Evolutionary conservation across 2,797 vertebrate genomes (phyloP).

Genomic region (Spinus olivaceus): DNA sequence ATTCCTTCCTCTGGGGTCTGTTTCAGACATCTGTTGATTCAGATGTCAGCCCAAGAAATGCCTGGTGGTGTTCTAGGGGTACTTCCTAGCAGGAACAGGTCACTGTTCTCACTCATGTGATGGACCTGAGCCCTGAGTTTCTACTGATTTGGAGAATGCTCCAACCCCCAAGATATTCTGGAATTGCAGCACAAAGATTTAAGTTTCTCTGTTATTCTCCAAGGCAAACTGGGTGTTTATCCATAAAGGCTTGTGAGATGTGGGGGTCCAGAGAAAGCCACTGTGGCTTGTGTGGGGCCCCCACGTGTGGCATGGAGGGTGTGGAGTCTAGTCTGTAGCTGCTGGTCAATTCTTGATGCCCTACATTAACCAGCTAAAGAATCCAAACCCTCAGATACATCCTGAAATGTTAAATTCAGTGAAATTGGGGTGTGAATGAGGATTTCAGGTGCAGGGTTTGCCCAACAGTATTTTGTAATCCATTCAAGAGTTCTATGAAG

Average conservation of each 20-base stretch:
- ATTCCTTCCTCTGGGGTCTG: background rate
- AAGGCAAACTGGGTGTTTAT: background rate
- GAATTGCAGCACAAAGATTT: background rate
- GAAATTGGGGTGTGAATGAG: background rate
- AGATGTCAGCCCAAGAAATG: background rate
- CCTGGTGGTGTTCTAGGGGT: fast-evolving
- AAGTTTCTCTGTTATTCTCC: background rate
- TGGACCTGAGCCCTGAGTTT: background rate
- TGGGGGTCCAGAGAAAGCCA: background rate
- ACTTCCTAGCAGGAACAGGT: background rate
- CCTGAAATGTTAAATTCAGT: background rate
- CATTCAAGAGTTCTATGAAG: background rate
- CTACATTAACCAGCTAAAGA: background rate
- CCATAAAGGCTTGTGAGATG: background rate
- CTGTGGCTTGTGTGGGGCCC: background rate
- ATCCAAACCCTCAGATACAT: background rate
- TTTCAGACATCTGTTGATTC: background rate
- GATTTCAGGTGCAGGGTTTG: background rate
- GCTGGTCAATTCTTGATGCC: background rate
- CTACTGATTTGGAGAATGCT: background rate
- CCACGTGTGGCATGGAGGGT: fast-evolving
- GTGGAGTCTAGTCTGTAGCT: background rate
- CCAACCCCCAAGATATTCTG: background rate
- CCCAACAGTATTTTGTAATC: background rate
- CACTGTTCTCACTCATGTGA: background rate